phyloP scores from a whole-genome alignment of 1,140 invertebrate genomes.

The Drosophila neocordata region DNA sequence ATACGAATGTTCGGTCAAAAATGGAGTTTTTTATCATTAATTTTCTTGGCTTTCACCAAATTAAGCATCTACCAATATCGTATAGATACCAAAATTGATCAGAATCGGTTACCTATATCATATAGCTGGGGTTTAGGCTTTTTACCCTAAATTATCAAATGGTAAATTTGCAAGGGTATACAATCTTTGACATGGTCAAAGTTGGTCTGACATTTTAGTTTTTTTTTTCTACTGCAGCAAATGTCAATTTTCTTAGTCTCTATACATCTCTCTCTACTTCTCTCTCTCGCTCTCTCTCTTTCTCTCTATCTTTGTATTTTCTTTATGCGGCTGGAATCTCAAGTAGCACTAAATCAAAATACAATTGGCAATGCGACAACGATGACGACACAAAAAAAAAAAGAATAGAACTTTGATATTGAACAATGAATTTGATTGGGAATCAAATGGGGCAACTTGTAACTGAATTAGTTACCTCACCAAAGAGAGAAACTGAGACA shows the following conservation, averaged over 20 bases:
- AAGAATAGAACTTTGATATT: constrained; percentile 10
- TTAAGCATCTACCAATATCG: too few relatives aligned
- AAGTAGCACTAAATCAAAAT: constrained; percentile 54
- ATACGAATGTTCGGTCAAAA: too few relatives aligned
- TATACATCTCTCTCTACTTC: background rate
- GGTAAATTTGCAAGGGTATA: too few relatives aligned
- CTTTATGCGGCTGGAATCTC: constrained; percentile 37
- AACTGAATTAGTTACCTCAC: constrained; percentile 46
- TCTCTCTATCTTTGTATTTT: background rate
- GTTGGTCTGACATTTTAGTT: too few relatives aligned
- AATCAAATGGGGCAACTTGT: constrained; percentile 45
- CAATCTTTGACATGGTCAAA: too few relatives aligned
- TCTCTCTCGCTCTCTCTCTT: background rate
- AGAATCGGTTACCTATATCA: too few relatives aligned
- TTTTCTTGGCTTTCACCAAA: too few relatives aligned
- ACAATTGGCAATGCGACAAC: constrained; percentile 34
- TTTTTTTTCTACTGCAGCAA: background rate
- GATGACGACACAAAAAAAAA: constrained; percentile 8
- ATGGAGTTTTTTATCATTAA: too few relatives aligned
- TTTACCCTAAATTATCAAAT: too few relatives aligned
- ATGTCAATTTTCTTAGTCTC: background rate
- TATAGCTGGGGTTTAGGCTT: too few relatives aligned
- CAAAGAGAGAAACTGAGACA: constrained; percentile 1
- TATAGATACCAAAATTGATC: too few relatives aligned
- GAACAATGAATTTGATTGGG: constrained; percentile 59